These are phyloP conservation scores for Scaptomyza flava DNA, from an alignment of 2,888 invertebrate genomes.

Conservation along the genomic window DNA sequence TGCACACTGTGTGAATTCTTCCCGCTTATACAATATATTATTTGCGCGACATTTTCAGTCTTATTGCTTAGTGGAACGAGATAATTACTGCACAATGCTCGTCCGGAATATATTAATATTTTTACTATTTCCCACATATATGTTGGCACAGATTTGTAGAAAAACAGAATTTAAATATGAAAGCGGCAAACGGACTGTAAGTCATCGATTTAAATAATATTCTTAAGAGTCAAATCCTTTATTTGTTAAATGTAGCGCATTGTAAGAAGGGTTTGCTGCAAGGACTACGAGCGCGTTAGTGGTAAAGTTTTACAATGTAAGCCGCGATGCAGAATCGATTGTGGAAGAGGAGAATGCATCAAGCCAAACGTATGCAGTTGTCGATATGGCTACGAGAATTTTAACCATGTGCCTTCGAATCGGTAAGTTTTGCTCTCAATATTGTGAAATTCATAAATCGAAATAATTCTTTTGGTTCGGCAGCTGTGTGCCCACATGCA, in stretches of 20 bases:
- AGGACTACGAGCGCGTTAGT: conserved; percentile 35
- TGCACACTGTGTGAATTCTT: conserved; percentile 2
- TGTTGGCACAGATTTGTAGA: conserved; percentile 18
- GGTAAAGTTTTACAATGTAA: conserved; percentile 32
- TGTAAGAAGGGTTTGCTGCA: conserved; percentile 55
- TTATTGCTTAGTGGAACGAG: conserved; percentile 8
- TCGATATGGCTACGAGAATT: conserved; percentile 78
- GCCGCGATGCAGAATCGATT: conserved; percentile 59
- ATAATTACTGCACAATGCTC: conserved; percentile 32
- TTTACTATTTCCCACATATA: conserved; percentile 28
- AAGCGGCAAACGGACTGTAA: rapidly evolving
- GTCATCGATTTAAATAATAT: background rate
- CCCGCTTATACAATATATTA: conserved; percentile 1
- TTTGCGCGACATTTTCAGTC: conserved; percentile 36
- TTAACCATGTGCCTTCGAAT: conserved; percentile 41
- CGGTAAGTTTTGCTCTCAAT: conserved; percentile 30
- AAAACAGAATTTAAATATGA: rapidly evolving
- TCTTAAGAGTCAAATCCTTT: background rate
- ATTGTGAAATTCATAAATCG: background rate
- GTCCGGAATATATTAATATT: conserved; percentile 31
- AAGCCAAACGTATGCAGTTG: conserved; percentile 83
- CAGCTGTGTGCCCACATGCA: conserved; percentile 80
- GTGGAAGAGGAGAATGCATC: conserved; percentile 73
- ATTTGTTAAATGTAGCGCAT: background rate
- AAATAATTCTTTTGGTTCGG: background rate